Evolutionary conservation across 2,888 invertebrate genomes (phyloP), one percentile per base, ranked within the genome.

Genomic region (Cepaea hortensis): DNA sequence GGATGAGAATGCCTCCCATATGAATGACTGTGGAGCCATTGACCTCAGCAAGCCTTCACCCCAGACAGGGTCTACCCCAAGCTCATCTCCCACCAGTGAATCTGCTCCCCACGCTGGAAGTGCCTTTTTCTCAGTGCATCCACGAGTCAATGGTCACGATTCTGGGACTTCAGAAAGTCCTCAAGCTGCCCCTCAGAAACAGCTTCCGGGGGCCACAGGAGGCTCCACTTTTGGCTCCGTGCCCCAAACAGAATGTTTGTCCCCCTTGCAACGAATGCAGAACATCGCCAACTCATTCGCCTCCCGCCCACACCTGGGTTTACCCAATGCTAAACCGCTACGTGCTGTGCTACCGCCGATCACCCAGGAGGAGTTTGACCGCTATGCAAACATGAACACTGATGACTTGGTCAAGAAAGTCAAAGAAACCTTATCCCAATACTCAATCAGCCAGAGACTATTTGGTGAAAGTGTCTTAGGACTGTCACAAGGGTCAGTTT

Each of bases 281-380:
- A 98, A 98, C 90, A 99, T 99, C 92, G 99, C 99, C 77, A 99
- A 99, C 95, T 98, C 98, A 89, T 96, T 99, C 91, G 98, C 98
- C 91, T 93, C 93, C 89, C 89, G 94, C 90, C 91, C 90, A 97
- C 97, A 95, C 97, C 97, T 91, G 81, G 91, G 90, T 72, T 88
- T 89, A 73, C 90, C 91, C 18, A 90, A 90, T 73, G 88, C 89
- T 72, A 96, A 98, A 90, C 98, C 98, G 23, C 96, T 98, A 92
- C 98, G 98, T 95, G 98, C 98, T 62, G 98, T 99, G 81, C 96
- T 99, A 91, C 98, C 99, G 76, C 99, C 99, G 3, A 98, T 99
- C 90, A 99, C 99, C 1, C 99, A 99, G 94, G 98, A 99, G 93
- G 99, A 99, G 94, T 99, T 99, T 95, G 99, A 99, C 95, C 96